phyloP scores from a whole-genome alignment of 2,113 vertebrate genomes.

The Perognathus longimembris region DNA sequence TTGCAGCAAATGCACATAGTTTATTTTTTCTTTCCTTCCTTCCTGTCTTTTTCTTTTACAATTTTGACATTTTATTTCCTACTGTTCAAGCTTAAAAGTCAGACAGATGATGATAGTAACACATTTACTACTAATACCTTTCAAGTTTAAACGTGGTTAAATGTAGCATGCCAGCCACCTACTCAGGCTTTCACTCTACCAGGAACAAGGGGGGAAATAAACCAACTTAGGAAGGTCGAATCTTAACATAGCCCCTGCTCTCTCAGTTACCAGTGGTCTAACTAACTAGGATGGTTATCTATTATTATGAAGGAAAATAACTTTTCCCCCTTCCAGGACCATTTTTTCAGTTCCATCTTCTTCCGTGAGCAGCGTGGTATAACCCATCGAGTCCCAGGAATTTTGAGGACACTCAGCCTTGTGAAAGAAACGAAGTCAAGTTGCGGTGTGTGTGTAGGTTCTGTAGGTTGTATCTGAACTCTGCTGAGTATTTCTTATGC shows the following conservation, averaged over 20 bases:
- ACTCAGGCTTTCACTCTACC: neutral
- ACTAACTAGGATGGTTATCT: neutral
- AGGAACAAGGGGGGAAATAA: neutral
- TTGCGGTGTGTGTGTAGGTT: no score
- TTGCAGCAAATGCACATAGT: neutral
- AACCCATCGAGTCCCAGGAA: no score
- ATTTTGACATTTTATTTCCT: neutral
- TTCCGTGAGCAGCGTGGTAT: neutral
- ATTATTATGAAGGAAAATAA: neutral
- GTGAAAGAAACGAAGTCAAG: neutral
- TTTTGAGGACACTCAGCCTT: neutral
- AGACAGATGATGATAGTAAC: neutral
- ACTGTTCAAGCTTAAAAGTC: neutral
- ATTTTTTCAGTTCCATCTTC: neutral
- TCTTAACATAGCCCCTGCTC: neutral
- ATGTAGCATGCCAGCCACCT: neutral
- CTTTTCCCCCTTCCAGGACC: neutral
- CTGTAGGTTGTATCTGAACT: no score
- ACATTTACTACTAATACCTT: neutral
- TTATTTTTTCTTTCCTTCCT: neutral
- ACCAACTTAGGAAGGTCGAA: neutral
- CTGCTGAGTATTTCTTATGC: no score
- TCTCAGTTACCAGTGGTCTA: rapidly evolving
- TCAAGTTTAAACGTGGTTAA: neutral
- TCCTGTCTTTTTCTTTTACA: neutral